A percentile compares a stretch with the other conserved stretches of the same genome.
Evolutionary conservation across 2,888 invertebrate genomes (phyloP).

Genomic region (Cerceris ruficornis): DNA sequence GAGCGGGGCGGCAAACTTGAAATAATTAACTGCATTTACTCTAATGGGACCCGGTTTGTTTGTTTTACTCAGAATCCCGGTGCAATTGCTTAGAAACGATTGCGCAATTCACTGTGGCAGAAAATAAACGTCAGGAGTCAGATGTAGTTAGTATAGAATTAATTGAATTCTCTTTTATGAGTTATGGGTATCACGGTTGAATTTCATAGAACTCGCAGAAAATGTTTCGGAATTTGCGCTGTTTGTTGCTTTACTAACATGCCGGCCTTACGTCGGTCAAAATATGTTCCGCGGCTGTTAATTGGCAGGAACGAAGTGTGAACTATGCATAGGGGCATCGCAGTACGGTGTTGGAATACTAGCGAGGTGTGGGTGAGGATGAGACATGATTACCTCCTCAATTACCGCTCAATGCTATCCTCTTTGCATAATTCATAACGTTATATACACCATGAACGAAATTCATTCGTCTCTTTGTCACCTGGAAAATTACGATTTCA

Average conservation of each 20-base stretch:
- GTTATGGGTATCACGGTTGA: slow-evolving; percentile 7
- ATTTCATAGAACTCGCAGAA: slow-evolving; percentile 18
- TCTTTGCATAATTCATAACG: slow-evolving; percentile 74
- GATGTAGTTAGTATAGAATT: slow-evolving; percentile 17
- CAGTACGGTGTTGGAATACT: slow-evolving; percentile 57
- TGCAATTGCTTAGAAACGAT: slow-evolving; percentile 34
- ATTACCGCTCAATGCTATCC: slow-evolving; percentile 78
- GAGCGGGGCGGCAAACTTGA: slow-evolving; percentile 58
- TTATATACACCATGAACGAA: slow-evolving; percentile 64
- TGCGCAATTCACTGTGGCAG: slow-evolving; percentile 20
- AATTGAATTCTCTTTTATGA: slow-evolving; percentile 19
- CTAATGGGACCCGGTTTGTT: slow-evolving; percentile 28
- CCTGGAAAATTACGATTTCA: slow-evolving; percentile 21
- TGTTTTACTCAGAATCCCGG: slow-evolving; percentile 28
- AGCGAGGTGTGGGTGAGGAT: slow-evolving; percentile 72
- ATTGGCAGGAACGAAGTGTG: slow-evolving; percentile 69
- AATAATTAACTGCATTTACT: slow-evolving; percentile 60
- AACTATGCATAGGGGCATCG: slow-evolving; percentile 67
- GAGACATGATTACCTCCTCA: slow-evolving; percentile 78
- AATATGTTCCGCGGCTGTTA: slow-evolving; percentile 60
- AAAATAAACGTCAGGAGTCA: slow-evolving; percentile 9
- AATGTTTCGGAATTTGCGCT: slow-evolving; percentile 17
- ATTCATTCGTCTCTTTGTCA: slow-evolving; percentile 48
- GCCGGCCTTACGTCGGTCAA: slow-evolving; percentile 47
- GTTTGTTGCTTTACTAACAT: slow-evolving; percentile 27